These are phyloP conservation scores for Melanotaenia duboulayi DNA, from an alignment of 2,113 vertebrate genomes.

Conservation along the genomic window DNA sequence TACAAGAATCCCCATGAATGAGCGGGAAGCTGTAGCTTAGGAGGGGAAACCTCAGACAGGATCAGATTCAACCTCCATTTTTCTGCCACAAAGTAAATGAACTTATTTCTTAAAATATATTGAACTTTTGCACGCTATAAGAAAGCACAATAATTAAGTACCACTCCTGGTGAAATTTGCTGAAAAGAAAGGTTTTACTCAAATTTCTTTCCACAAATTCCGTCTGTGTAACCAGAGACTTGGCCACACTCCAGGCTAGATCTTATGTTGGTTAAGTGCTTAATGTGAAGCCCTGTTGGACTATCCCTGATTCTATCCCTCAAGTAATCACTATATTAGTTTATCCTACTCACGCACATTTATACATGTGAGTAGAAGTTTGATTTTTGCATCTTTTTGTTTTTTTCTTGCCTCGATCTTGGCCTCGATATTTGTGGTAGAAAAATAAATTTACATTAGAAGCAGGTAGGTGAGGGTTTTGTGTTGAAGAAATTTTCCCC, in stretches of 20 bases:
- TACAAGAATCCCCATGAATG: not conserved
- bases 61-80: not conserved
- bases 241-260: not conserved
- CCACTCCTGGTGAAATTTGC: not conserved
- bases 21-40: not conserved
- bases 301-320: not conserved
- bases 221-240: not conserved
- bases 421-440: too few relatives aligned
- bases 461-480: too few relatives aligned
- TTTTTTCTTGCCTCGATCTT: too few relatives aligned
- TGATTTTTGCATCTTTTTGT: too few relatives aligned
- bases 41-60: not conserved
- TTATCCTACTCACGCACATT: not conserved
- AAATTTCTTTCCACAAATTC: conserved; percentile 1
- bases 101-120: not conserved
- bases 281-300: not conserved
- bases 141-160: not conserved
- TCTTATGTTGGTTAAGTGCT: not conserved
- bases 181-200: not conserved
- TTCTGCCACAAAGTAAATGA: not conserved
- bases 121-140: not conserved
- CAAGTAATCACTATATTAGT: not conserved
- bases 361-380: not conserved
- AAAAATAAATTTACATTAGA: too few relatives aligned
- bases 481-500: too few relatives aligned